Percentiles rank a stretch among this genome's conserved stretches.
Conservation (phyloP, 1,140 invertebrate genomes). For the Gryon sp. region DNA sequence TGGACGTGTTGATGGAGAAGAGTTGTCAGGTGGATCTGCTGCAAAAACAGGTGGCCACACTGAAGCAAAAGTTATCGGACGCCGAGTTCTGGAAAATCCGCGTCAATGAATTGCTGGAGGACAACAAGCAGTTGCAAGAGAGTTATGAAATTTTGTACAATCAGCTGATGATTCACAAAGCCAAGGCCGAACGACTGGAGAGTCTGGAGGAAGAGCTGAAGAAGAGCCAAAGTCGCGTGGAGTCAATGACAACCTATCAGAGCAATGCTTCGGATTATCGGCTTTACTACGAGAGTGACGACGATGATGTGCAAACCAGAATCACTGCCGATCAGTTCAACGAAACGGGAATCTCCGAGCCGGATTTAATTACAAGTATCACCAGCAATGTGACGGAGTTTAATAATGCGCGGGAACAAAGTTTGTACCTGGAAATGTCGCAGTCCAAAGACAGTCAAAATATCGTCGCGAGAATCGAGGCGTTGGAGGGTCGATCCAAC, state of each 20-base stretch:
- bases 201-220: constrained; percentile 27
- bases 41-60: constrained; percentile 12
- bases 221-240: not conserved
- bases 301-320: not conserved
- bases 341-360: constrained; percentile 8
- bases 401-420: constrained; percentile 11
- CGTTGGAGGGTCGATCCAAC: not conserved
- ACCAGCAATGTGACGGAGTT: too few relatives aligned
- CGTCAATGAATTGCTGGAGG: constrained; percentile 10
- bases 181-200: constrained; percentile 1
- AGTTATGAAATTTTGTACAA: constrained; percentile 19
- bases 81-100: constrained; percentile 6
- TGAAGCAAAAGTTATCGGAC: constrained; percentile 24
- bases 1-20: constrained; percentile 51
- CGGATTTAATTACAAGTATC: not conserved
- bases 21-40: constrained; percentile 21
- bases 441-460: not conserved
- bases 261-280: not conserved
- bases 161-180: constrained; percentile 12
- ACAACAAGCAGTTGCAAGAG: constrained; percentile 30
- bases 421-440: constrained; percentile 39
- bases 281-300: not conserved
- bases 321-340: constrained; percentile 10
- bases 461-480: not conserved
- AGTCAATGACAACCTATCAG: constrained; percentile 3